Evolutionary conservation across 2,797 vertebrate species (phyloP), one percentile per base, ranked within the genome.

Genomic region (Uromys caudimaculatus): DNA sequence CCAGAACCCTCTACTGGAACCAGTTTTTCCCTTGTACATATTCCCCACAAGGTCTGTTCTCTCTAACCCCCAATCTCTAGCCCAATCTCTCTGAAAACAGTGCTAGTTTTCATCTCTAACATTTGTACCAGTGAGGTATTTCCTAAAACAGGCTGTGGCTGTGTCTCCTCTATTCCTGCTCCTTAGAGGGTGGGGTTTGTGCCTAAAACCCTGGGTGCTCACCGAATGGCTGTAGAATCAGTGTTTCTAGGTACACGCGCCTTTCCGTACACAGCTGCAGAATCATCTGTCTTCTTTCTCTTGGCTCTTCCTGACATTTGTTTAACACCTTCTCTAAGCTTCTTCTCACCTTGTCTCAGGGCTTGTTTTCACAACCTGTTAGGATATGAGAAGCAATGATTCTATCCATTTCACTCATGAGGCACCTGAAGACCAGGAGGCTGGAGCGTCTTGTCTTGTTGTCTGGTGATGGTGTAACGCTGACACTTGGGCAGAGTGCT

Each of bases 301-400:
- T 73, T 58, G 76, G n/a, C 14, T 24, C 60, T 6, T 12, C 50
- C 67, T 14, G 78, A 71, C 73, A 89, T 78, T 35, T 56, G 62
- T 91, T 89, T 90, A 81, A 79, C 77, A 81, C 67, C 41, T 85
- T 58, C 44, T 54, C 69, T 16, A 67, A 75, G 67, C 2, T 16
- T 93, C 90, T 97, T 89, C 77, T 95, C 92, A 64, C 73, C 54
- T 93, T 35, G 91, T 90, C 88, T 81, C 47, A 75, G 85, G 67
- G 67, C 91, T 89, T 88, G 27, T 93, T 94, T 93, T 95, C 81
- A 85, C 64, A 95, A 13, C 67, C 58, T 92, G 73, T 82, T 95
- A 60, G 47, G 23, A 44, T 78, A 77, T 64, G 64, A 96, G 76
- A 88, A 78, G n/a, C 95, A 92, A 78, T 69, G 73, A 95, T 94